Percentiles rank a stretch among this genome's conserved stretches.
Evolutionary conservation across 2,888 invertebrate species (phyloP).

Genomic region (Lepidocyrtoides sp.): DNA sequence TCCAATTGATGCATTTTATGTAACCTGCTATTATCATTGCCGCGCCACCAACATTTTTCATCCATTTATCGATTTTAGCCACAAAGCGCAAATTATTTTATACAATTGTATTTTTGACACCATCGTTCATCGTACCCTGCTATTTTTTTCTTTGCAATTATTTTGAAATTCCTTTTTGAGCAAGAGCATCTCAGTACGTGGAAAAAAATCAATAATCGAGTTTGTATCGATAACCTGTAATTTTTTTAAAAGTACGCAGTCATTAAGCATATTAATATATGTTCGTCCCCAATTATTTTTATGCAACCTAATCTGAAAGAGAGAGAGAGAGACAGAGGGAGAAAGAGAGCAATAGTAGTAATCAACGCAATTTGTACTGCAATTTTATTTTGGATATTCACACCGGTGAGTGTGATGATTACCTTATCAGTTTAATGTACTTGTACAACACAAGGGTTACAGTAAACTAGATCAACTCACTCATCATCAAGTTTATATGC

Average conservation of each 20-base stretch:
- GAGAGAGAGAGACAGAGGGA: not conserved
- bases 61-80: not conserved
- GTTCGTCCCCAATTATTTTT: conserved; percentile 51
- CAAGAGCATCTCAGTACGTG: not conserved
- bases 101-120: conserved; percentile 30
- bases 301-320: conserved; percentile 11
- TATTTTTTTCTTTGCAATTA: conserved; percentile 22
- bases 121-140: conserved; percentile 3
- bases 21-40: not conserved
- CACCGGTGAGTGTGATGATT: conserved; percentile 51
- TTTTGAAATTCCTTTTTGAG: conserved; percentile 26
- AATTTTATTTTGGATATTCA: conserved; percentile 44
- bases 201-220: conserved; percentile 52
- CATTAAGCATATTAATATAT: conserved; percentile 44
- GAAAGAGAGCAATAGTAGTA: not conserved
- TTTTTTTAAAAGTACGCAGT: conserved; percentile 34
- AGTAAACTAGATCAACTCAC: conserved; percentile 28
- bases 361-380: not conserved
- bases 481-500: not conserved
- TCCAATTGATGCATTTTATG: not conserved
- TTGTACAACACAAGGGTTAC: conserved; percentile 23
- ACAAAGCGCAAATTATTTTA: conserved; percentile 41
- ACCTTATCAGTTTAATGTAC: not conserved
- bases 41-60: not conserved
- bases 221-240: conserved; percentile 57